Evolutionary conservation across 2,888 invertebrate genomes (phyloP), one percentile per base, ranked within the genome.

Genomic region (Drosophila anomalata): DNA sequence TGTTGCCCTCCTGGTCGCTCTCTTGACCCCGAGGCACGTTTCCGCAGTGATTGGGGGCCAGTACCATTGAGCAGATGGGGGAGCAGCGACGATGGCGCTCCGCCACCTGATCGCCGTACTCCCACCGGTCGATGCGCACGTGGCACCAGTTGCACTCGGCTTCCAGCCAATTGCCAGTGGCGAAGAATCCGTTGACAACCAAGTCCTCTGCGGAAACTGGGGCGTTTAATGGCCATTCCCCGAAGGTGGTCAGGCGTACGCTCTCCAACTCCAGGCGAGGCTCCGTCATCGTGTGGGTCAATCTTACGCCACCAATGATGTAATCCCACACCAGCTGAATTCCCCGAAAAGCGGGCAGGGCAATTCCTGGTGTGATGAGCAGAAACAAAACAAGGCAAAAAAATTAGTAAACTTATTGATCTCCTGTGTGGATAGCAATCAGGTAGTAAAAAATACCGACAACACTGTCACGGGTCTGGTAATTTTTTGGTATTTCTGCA

Each of bases 131-230:
- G 77, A 96, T 94, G 90, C 93, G 94, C 47, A 93, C 92, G 54
- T 94, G 94, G 91, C 97, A 97, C 83, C 94, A 93, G 89, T 96
- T 95, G 90, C 97, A 97, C 90, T 96, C 94, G n/a, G 96, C 96
- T 86, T 95, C 95, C 8, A 94, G 92, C 57, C 93, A 94, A 76
- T 93, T 93, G 8, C 95, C 95, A 3, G 95, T 95, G 70, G 94
- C 95, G 89, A 94, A 96, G 90, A 97, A 97, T 1, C 97, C 97
- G 20, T 95, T 96, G 22, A 62, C 55, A 0, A 77, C 82, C 48
- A 82, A 47, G 31, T 82, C 82, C 12, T 67, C 68, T 1, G 72
- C 61, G 31, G 70, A 67, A n/a, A 82, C 82, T 22, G 82, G 82
- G 6, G 82, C 84, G 44, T 82, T 82, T 33, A 71, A 50, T 11